A percentile compares a stretch with the other conserved stretches of the same genome.
Conservation (phyloP, 2,888 invertebrate species). For the Neoscelio sp. region DNA sequence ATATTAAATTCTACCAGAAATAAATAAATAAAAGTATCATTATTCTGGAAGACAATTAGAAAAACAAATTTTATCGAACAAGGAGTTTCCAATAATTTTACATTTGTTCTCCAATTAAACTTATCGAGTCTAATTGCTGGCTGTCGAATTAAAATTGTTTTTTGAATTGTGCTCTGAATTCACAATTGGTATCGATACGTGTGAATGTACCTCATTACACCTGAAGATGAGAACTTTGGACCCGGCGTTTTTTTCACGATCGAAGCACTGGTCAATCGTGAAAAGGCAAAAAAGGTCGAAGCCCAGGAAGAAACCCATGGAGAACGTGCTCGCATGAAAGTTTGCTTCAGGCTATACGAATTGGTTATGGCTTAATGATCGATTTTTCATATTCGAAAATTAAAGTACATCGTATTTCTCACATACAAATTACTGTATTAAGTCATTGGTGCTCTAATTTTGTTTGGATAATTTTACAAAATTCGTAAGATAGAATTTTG, state of each 20-base stretch:
- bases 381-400: slow-evolving; percentile 1
- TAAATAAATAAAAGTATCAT: too few relatives aligned
- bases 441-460: neutral
- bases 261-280: neutral
- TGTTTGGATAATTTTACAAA: too few relatives aligned
- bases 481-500: too few relatives aligned
- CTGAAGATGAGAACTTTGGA: neutral
- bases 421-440: neutral
- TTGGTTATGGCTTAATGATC: slow-evolving; percentile 8
- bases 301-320: slow-evolving; percentile 7
- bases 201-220: neutral
- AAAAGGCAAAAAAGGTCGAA: neutral
- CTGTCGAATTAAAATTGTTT: neutral
- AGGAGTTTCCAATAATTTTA: too few relatives aligned
- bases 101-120: too few relatives aligned
- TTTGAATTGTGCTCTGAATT: neutral
- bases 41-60: too few relatives aligned
- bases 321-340: slow-evolving; percentile 17
- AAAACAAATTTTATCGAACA: too few relatives aligned
- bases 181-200: neutral
- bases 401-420: neutral
- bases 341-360: slow-evolving; percentile 14
- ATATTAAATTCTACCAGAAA: too few relatives aligned
- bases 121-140: neutral
- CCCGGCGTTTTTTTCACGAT: neutral